Conservation (phyloP, 2,888 invertebrate genomes). For the Tetranychus piercei region DNA sequence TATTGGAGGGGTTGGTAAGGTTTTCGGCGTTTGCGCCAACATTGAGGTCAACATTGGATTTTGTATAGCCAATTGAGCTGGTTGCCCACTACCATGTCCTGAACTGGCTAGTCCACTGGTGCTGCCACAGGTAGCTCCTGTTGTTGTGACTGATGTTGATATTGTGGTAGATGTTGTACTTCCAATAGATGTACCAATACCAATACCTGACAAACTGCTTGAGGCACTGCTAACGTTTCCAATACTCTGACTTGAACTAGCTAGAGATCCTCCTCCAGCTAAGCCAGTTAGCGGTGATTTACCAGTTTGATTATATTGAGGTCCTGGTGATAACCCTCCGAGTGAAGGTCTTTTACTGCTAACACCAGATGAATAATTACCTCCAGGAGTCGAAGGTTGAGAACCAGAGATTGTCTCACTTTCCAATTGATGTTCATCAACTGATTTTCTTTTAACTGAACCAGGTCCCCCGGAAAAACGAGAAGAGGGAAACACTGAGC, state of each 20-base stretch:
- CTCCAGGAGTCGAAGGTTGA: slow-evolving; percentile 5
- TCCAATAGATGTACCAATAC: neutral
- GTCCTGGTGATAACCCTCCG: neutral
- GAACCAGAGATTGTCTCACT: neutral
- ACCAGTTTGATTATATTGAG: neutral
- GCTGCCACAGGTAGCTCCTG: neutral
- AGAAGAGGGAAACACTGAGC: neutral
- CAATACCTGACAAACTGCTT: neutral
- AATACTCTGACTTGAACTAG: neutral
- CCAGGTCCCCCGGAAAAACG: neutral
- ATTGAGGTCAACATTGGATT: slow-evolving; percentile 54
- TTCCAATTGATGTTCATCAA: slow-evolving; percentile 3
- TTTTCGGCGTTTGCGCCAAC: slow-evolving; percentile 49
- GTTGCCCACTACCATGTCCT: slow-evolving; percentile 8
- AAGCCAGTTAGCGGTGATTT: neutral
- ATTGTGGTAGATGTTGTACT: neutral
- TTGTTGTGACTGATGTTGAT: neutral
- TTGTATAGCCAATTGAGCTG: slow-evolving; percentile 24
- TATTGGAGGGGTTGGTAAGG: slow-evolving; percentile 24
- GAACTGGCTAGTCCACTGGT: neutral
- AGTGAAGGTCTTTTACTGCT: neutral
- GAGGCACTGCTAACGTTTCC: neutral
- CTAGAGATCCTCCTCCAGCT: neutral
- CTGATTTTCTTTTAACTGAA: slow-evolving; percentile 8
- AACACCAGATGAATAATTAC: neutral